phyloP scores from a whole-genome alignment of 2,888 invertebrate species.

The Perizoma affinitatum region DNA sequence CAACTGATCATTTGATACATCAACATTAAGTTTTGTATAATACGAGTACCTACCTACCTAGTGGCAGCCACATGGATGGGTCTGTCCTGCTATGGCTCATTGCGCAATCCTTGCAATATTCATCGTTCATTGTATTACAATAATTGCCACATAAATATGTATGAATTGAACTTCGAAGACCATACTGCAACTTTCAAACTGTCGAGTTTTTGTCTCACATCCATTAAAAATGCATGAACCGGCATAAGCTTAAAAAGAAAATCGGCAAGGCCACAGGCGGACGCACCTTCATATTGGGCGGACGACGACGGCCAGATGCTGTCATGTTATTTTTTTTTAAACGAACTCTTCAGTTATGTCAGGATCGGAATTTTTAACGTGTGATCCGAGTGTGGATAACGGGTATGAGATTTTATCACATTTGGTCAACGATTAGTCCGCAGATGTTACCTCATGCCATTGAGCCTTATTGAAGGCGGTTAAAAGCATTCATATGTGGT shows the following conservation, averaged over 20 bases:
- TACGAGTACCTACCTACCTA: no score
- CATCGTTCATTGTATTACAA: constrained; percentile 75
- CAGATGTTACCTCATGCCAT: no score
- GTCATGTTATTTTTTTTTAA: constrained; percentile 41
- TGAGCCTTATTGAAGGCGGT: no score
- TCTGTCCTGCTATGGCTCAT: constrained; percentile 46
- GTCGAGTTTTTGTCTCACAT: constrained; percentile 68
- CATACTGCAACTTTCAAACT: constrained; percentile 67
- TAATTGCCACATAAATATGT: constrained; percentile 78
- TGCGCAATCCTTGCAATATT: constrained; percentile 69
- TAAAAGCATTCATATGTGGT: no score
- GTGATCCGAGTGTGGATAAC: neutral
- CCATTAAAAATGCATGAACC: constrained; percentile 74
- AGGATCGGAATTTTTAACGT: constrained; percentile 15
- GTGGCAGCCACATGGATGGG: constrained; percentile 14
- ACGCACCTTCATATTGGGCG: constrained; percentile 41
- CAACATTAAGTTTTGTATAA: no score
- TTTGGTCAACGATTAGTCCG: no score
- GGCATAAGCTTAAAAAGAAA: constrained; percentile 47
- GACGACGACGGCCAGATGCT: constrained; percentile 40
- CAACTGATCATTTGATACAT: no score
- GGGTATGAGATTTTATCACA: neutral
- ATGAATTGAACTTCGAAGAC: constrained; percentile 67
- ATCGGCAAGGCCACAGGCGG: constrained; percentile 50
- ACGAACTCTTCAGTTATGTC: constrained; percentile 25